phyloP scores from a whole-genome alignment of 2,797 vertebrate species.

The Trachurus trachurus region DNA sequence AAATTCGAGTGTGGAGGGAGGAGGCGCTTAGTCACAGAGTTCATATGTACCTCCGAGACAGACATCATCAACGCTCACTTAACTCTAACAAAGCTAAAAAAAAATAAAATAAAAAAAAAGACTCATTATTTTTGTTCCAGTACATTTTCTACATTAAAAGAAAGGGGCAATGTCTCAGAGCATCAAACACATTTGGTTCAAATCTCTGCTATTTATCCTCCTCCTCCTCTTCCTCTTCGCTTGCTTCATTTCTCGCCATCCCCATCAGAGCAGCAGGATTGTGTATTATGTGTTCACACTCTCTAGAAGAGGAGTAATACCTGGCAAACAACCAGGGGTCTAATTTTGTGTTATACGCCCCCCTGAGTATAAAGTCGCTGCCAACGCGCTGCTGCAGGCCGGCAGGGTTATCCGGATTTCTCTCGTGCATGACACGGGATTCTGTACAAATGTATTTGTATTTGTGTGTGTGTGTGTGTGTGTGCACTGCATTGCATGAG shows the following conservation, averaged over 20 bases:
- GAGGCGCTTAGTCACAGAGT: slow-evolving; percentile 24
- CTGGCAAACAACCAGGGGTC: slow-evolving; percentile 54
- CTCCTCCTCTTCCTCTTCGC: background rate
- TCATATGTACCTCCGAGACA: slow-evolving; percentile 33
- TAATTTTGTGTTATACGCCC: slow-evolving; percentile 56
- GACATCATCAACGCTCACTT: slow-evolving; percentile 34
- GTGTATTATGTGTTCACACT: slow-evolving; percentile 28
- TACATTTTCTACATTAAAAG: slow-evolving; percentile 4
- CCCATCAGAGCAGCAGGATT: slow-evolving; percentile 9
- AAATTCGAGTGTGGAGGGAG: slow-evolving; percentile 17
- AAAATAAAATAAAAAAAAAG: no score
- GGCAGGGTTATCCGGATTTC: slow-evolving; percentile 42
- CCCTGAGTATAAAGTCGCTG: slow-evolving; percentile 22
- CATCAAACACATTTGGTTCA: background rate
- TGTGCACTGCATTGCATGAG: slow-evolving; percentile 45
- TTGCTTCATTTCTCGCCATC: slow-evolving; percentile 17
- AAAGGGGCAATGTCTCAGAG: background rate
- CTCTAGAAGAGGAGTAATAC: slow-evolving; percentile 32
- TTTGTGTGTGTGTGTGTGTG: slow-evolving; percentile 17
- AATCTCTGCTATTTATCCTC: background rate
- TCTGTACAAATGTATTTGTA: background rate
- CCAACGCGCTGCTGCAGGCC: slow-evolving; percentile 49
- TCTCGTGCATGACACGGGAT: slow-evolving; percentile 9
- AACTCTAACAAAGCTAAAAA: background rate
- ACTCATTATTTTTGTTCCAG: slow-evolving; percentile 5